Base-by-base conservation (phyloP, 2,113 vertebrate species). In the Scomber scombrus region DNA sequence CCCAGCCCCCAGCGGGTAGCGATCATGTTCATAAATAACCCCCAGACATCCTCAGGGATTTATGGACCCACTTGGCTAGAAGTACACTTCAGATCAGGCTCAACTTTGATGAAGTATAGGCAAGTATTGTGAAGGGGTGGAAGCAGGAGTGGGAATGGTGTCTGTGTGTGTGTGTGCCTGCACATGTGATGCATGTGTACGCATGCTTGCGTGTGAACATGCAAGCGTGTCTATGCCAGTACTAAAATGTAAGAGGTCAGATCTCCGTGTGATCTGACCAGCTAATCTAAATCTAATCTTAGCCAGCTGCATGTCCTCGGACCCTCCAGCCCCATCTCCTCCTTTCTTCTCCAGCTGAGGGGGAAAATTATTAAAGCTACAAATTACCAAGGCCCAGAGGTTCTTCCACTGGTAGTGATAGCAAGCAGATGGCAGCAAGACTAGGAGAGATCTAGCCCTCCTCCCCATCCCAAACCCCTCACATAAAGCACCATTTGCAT, bases 371-470 rank as follows among this genome's bases (percentile, higher is more conserved):
- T 97, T 95, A 96, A 96, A 96, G 94, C 92, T 91, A 95, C 95
- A 96, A 95, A 96, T 97, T 96, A 96, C 94, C 50, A 6, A 71
- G 79, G 92, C 94, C 95, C 94, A 18, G 88, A 95, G 95, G 95
- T 95, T 91, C 88, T 84, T 51, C 7, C 87, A 80, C 70, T 75
- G 54, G 60, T 73, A 16, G 88, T 96, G 95, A 96, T 95, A 91
- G 94, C 93, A 94, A 97, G 95, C 97, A 99, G 97, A 98, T 98
- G 97, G 96, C 95, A 93, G 90, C 13, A 84, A 88, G 92, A 91
- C 91, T 2, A 82, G 80, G 84, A 81, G 84, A 75, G 74, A 67
- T 13, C 46, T 4, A 43, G 46, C 93, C 94, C 78, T 61, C 54
- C 62, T 47, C 72, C 62, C 62, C 45, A 13, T 4, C 62, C 83